These are phyloP conservation scores for Platysternon megacephalum DNA, from an alignment of 2,113 vertebrate species.

Conservation along the genomic window DNA sequence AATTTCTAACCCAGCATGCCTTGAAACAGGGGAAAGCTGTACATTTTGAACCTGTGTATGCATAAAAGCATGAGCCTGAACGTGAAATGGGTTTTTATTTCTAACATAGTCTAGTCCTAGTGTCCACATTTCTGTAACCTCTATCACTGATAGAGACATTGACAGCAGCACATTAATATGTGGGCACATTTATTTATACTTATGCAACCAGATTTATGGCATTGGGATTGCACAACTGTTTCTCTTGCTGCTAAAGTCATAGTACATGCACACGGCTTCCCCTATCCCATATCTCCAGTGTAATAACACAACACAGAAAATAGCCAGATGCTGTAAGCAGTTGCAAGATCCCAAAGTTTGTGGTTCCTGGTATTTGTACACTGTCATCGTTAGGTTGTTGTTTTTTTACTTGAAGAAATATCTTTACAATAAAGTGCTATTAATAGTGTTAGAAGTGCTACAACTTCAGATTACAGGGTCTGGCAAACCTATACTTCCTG, in stretches of 20 bases:
- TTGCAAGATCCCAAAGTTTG: background rate
- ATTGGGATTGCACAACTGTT: fast-evolving
- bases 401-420: background rate
- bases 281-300: background rate
- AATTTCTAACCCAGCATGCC: background rate
- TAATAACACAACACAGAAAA: background rate
- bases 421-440: background rate
- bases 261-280: background rate
- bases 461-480: background rate
- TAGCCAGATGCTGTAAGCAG: background rate
- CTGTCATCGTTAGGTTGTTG: background rate
- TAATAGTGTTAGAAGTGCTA: too few species aligned
- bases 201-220: background rate
- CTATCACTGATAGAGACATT: too few species aligned
- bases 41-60: background rate
- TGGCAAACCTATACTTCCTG: background rate
- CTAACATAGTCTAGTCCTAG: fast-evolving
- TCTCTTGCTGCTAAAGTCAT: too few species aligned
- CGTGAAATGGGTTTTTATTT: background rate
- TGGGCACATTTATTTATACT: background rate
- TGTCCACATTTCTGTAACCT: background rate
- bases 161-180: background rate
- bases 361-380: background rate
- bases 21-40: background rate
- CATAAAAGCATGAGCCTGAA: background rate